Evolutionary conservation across 2,888 invertebrate species (phyloP), one percentile per base, ranked within the genome.

Genomic region (Yponomeuta evonymella): DNA sequence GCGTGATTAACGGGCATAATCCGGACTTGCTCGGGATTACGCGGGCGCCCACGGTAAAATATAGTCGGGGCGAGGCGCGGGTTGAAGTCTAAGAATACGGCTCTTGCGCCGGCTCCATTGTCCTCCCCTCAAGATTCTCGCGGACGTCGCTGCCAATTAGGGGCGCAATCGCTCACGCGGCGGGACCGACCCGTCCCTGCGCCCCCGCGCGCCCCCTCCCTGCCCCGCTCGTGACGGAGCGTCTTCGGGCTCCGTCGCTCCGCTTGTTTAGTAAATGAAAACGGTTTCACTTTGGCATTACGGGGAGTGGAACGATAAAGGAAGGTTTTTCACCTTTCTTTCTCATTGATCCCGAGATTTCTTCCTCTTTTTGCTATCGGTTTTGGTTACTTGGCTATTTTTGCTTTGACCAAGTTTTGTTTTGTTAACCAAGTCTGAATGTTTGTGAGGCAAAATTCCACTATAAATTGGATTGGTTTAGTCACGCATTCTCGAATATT

Each of bases 81-180:
- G 78, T 69, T 73, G 75, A 74, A 75, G 69, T 69, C 70, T 72
- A 70, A 67, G 67, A 70, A 63, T 58, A 63, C 64, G 12, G 65
- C 67, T 29, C 23, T 66, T 48, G 90, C 82, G 84, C 82, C 82
- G 81, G 83, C 85, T 85, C 75, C 85, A 84, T 83, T 88, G 88
- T 90, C 89, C 90, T 92, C 89, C 89, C 89, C 88, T 89, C 88
- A 92, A 93, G 93, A 93, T 89, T 93, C 92, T 91, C 89, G 92
- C 91, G 92, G 88, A 90, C 91, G 92, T 92, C 93, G 87, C 84
- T 88, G 88, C 93, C 93, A 92, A 93, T 93, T 93, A 93, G 90
- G 90, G 86, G 85, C 88, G 90, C 92, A 92, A 92, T 92, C 92
- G 88, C 90, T 93, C 93, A 92, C 86, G 87, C 89, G 89, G 89